Base-by-base conservation (phyloP, 1,140 invertebrate species). In the Rhagoletis zephyria region DNA sequence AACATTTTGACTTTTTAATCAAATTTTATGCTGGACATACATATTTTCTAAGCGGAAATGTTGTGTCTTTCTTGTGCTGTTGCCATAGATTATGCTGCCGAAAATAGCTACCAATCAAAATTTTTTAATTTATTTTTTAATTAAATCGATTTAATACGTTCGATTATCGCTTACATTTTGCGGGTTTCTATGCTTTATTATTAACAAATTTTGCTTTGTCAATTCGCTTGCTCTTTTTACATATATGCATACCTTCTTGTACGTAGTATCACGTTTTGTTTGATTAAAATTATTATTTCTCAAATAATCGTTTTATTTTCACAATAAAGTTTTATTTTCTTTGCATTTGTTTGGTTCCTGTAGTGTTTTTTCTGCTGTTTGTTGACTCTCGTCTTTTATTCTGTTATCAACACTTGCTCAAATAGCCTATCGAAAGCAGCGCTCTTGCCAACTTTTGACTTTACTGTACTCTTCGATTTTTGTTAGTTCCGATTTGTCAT, bases 401-500 rank as follows among this genome's bases (percentile, higher is more conserved):
- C n/a, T 81, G n/a, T 81, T 81, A 81, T 81, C 74, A 56, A 42
- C 45, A 77, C 14, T 81, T 81, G 45, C 30, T 19, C 48, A 48
- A 10, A 81, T 81, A 9, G 45, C n/a, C 74, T 81, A 81, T 81
- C 48, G 16, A n/a, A 12, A n/a, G 14, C 67, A 45, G n/a, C 16
- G 16, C 14, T 81, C 9, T 81, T 67, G 30, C 19, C 51, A 81
- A 56, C 48, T 81, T 42, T 81, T 81, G 74, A 16, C 74, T 81
- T 81, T 42, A 30, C 51, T 56, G 45, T 59, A 7, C 56, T 81
- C 45, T 30, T 12, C 42, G 42, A 81, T 81, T 67, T 81, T 56
- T n/a, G 48, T 81, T 81, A 81, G 74, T 81, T 81, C 19, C 74
- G 48, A 81, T 81, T 81, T 81, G 48, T 9, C 48, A 81, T 51